These are phyloP conservation scores for Leptopilina drosophilae DNA, from an alignment of 2,888 invertebrate species.

Conservation along the genomic window DNA sequence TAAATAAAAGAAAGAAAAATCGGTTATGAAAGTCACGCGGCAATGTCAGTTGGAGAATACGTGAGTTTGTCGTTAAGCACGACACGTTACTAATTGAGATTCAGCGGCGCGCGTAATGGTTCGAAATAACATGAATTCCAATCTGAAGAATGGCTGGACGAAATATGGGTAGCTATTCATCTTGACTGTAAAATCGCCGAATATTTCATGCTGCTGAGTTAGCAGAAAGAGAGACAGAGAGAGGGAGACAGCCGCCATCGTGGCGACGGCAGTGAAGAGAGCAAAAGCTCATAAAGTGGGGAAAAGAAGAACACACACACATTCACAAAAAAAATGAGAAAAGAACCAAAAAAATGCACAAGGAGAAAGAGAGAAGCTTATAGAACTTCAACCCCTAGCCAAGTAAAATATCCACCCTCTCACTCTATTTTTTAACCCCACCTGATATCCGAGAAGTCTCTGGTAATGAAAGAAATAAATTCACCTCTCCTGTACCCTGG, in stretches of 20 bases:
- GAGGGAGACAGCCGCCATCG: constrained; percentile 60
- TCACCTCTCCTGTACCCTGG: constrained; percentile 63
- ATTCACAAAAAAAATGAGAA: constrained; percentile 36
- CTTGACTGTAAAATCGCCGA: constrained; percentile 73
- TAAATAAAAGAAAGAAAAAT: neutral
- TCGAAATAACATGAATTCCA: constrained; percentile 75
- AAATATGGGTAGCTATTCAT: constrained; percentile 70
- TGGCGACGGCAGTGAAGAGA: constrained; percentile 55
- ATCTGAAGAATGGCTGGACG: constrained; percentile 70
- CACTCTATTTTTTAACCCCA: constrained; percentile 55
- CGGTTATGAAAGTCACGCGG: constrained; percentile 57
- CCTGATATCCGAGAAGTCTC: constrained; percentile 76
- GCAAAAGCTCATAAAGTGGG: constrained; percentile 48
- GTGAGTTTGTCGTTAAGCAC: constrained; percentile 49
- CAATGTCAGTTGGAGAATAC: constrained; percentile 46
- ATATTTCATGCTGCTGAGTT: constrained; percentile 72
- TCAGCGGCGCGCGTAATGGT: constrained; percentile 73
- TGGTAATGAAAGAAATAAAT: constrained; percentile 77
- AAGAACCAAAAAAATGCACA: constrained; percentile 31
- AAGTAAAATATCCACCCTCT: constrained; percentile 50
- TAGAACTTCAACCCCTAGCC: constrained; percentile 46
- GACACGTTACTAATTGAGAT: constrained; percentile 74
- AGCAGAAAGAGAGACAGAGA: constrained; percentile 59
- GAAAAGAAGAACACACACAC: constrained; percentile 1
- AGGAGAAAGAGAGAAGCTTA: constrained; percentile 41